Evolutionary conservation across 2,797 vertebrate genomes (phyloP), one percentile per base, ranked within the genome.

Genomic region (Lepilemur septentrionalis): DNA sequence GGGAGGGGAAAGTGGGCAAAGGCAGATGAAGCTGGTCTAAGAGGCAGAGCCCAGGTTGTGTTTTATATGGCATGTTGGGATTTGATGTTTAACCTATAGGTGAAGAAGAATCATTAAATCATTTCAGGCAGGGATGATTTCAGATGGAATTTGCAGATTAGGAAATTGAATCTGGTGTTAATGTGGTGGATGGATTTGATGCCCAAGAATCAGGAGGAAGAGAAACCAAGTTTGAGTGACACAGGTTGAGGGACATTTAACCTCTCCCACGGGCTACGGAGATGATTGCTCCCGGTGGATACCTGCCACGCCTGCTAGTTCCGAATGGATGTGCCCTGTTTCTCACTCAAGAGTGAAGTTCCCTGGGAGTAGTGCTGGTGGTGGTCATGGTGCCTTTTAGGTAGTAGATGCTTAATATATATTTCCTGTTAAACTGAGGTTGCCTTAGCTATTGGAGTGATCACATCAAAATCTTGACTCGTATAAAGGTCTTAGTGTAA

Each of bases 1-100:
- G 2, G 12, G 0, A 41, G 13, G 12, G 2, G 25, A 65, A 72
- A 35, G 2, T 20, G 7, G 15, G 38, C 5, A 32, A 1, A 1
- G 17, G 48, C n/a, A 1, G 12, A 15, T 30, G 38, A 85, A 46
- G 17, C 13, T 25, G 5, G 23, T 41, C 1, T 4, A 46, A 95
- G 46, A 52, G 15, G 23, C 22, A 91, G 41, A 28, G 18, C 10
- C 57, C 38, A 63, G 18, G 14, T 23, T 1, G 5, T 75, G 30
- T 1, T 81, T 84, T 70, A 25, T 13, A 72, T 0, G n/a, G 11
- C 4, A 7, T 38, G 32, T 7, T 78, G 35, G 28, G 41, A 61
- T 87, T 75, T 75, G 50, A 5, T 69, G n/a, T 38, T 59, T 84
- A 70, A 3, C 1, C 4, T 52, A 0, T 20, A 1, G 14, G 13